Percentiles rank a stretch among this genome's conserved stretches.
Conservation (phyloP, 2,113 vertebrate species). For the Aspidoscelis tigris region DNA sequence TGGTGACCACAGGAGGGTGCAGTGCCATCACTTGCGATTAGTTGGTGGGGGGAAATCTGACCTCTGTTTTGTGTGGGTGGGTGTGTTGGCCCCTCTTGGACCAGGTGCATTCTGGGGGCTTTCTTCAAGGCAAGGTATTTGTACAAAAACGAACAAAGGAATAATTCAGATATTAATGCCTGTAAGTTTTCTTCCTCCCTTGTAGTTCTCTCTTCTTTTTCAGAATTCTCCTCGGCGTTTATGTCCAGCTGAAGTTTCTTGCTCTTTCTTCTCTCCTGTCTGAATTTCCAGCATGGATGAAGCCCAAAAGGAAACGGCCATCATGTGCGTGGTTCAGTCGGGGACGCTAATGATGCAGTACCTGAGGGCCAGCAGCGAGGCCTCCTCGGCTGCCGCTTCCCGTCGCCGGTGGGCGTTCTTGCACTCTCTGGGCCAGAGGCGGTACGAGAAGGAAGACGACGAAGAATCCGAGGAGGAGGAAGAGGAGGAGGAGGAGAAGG, state of each 20-base stretch:
- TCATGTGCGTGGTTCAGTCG: constrained; percentile 10
- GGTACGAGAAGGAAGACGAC: not conserved
- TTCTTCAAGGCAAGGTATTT: not conserved
- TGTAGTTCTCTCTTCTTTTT: not conserved
- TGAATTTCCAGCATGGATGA: not conserved
- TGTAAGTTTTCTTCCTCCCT: not conserved
- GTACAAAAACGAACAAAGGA: not conserved
- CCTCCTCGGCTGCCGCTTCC: not conserved
- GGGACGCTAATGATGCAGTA: constrained; percentile 33
- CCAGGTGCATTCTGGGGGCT: not conserved
- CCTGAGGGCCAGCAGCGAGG: not conserved
- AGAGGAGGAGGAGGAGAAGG: constrained; percentile 9
- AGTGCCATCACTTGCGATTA: not conserved
- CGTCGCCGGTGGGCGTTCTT: constrained; percentile 6
- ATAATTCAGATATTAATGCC: not conserved
- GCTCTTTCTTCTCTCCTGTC: not conserved
- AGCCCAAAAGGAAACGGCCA: not conserved
- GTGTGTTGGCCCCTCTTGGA: not conserved
- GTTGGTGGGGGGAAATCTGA: not conserved
- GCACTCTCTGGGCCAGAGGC: not conserved
- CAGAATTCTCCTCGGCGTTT: not conserved
- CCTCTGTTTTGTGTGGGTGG: not conserved
- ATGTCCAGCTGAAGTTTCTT: not conserved
- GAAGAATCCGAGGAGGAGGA: constrained; percentile 4
- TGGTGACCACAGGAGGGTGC: not conserved